Conservation (phyloP, 2,113 vertebrate genomes). For the Tyrannus savana region DNA sequence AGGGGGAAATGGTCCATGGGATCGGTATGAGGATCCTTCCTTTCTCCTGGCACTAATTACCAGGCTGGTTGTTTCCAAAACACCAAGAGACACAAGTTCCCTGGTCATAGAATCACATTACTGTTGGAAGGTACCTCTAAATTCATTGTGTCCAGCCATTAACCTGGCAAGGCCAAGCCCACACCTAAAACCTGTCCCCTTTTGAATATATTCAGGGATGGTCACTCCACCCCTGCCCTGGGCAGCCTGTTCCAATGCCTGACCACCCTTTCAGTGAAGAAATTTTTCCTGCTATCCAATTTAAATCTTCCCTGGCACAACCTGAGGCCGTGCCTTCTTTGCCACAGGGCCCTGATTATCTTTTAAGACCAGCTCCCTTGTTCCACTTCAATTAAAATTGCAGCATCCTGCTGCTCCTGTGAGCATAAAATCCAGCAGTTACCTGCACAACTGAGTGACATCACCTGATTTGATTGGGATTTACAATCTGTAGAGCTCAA, state of each 20-base stretch:
- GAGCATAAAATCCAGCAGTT: background rate
- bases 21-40: background rate
- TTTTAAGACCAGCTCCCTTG: background rate
- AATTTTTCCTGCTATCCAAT: background rate
- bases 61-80: background rate
- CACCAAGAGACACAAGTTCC: background rate
- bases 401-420: background rate
- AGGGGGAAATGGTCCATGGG: background rate
- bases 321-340: background rate
- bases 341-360: fast-evolving
- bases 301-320: background rate
- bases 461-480: background rate
- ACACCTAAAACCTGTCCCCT: background rate
- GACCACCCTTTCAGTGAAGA: background rate
- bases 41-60: background rate
- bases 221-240: background rate
- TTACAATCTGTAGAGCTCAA: background rate
- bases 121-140: background rate
- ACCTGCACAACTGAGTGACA: background rate
- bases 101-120: background rate
- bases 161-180: background rate
- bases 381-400: background rate
- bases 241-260: background rate
- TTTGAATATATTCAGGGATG: background rate
- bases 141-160: background rate